Conservation (phyloP, 1,140 invertebrate genomes). For the Drosophila ambigua region DNA sequence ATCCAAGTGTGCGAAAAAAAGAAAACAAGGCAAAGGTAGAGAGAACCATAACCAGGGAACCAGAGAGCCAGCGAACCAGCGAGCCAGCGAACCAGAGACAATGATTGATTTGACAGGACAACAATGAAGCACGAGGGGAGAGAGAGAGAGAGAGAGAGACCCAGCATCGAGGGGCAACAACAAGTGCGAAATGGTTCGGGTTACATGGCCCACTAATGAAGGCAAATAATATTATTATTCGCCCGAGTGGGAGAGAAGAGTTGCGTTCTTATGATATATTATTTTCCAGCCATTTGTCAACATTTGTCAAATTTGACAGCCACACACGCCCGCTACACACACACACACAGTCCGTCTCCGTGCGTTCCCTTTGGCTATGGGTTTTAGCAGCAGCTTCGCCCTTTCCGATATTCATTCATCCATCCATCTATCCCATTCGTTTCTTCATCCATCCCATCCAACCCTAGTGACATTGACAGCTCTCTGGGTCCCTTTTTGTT, state of each 20-base stretch:
- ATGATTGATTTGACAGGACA: conserved; percentile 83
- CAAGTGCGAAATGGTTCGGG: conserved; percentile 52
- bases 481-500: conserved; percentile 42
- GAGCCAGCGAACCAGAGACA: conserved; percentile 42
- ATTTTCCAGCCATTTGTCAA: conserved; percentile 79
- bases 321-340: conserved; percentile 50
- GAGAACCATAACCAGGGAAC: conserved; percentile 8
- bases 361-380: conserved; percentile 53
- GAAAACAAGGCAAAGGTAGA: conserved; percentile 12
- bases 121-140: conserved; percentile 35
- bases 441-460: conserved; percentile 39
- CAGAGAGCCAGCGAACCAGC: conserved; percentile 2
- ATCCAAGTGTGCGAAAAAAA: conserved; percentile 35
- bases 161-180: conserved; percentile 15
- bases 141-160: conserved; percentile 10
- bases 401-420: conserved; percentile 19
- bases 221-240: conserved; percentile 72
- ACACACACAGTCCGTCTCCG: background rate
- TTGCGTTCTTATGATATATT: conserved; percentile 53
- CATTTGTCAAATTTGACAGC: conserved; percentile 80
- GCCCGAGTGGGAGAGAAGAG: conserved; percentile 9
- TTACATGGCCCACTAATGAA: conserved; percentile 74
- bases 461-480: conserved; percentile 66
- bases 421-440: background rate
- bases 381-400: conserved; percentile 13